Percentiles rank a stretch among this genome's conserved stretches.
Conservation (phyloP, 2,797 vertebrate species). For the Danio kyathit region DNA sequence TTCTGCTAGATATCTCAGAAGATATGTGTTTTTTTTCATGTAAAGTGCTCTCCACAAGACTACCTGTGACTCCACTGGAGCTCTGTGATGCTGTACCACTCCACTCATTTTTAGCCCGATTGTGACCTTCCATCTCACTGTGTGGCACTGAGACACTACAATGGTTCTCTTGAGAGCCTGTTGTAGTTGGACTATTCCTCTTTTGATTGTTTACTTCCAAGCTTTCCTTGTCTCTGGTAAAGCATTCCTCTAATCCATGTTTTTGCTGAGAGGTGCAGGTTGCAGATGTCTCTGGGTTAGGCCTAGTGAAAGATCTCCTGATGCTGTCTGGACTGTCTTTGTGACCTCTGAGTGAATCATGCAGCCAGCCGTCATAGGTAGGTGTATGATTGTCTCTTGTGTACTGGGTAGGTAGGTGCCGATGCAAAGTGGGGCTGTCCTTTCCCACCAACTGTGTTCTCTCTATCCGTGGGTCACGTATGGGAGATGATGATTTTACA, state of each 20-base stretch:
- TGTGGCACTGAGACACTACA: not conserved
- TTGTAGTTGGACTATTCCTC: conserved; percentile 40
- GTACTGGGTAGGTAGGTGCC: conserved; percentile 68
- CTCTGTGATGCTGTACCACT: conserved; percentile 67
- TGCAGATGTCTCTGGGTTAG: conserved; percentile 54
- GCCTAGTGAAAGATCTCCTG: conserved; percentile 47
- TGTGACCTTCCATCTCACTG: conserved; percentile 60
- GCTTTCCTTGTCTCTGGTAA: conserved; percentile 7
- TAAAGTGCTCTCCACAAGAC: conserved; percentile 64
- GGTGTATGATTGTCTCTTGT: conserved; percentile 56
- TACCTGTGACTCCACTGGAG: conserved; percentile 79
- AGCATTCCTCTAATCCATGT: conserved; percentile 50
- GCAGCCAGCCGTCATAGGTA: conserved; percentile 43
- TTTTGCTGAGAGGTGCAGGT: conserved; percentile 64
- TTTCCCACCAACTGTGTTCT: conserved; percentile 39
- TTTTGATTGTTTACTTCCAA: conserved; percentile 30
- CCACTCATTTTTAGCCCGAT: conserved; percentile 57
- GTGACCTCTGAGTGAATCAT: conserved; percentile 32
- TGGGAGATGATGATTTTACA: conserved; percentile 58
- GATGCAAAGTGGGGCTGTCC: conserved; percentile 59
- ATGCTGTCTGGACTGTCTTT: conserved; percentile 57
- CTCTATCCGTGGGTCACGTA: conserved; percentile 61
- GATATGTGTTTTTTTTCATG: conserved; percentile 70
- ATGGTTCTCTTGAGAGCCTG: conserved; percentile 15
- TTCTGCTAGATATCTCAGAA: conserved; percentile 73